phyloP scores from a whole-genome alignment of 2,888 invertebrate genomes.

The Patella depressa region DNA sequence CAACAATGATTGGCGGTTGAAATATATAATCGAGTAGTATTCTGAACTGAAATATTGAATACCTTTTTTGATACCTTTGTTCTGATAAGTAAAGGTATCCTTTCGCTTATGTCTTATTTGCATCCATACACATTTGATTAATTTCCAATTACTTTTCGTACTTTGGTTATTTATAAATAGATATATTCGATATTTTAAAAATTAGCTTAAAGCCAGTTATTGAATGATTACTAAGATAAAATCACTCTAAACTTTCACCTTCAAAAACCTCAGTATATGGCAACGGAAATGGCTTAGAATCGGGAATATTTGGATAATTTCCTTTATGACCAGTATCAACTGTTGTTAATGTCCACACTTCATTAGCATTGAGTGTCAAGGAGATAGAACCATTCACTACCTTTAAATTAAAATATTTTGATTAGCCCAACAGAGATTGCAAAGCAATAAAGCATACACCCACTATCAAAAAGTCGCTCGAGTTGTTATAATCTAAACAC shows the following conservation, averaged over 20 bases:
- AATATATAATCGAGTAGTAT: neutral
- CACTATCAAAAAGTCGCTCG: no score
- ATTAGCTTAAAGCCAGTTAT: no score
- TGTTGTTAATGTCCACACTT: constrained; percentile 65
- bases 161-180: no score
- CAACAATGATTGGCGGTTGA: no score
- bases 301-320: constrained; percentile 39
- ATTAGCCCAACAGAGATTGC: neutral
- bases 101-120: no score
- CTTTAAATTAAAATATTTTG: constrained; percentile 29
- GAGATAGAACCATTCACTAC: constrained; percentile 44
- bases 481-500: constrained; percentile 4
- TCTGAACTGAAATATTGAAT: neutral
- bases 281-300: constrained; percentile 60
- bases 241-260: constrained; percentile 38
- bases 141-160: no score
- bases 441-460: neutral
- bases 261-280: constrained; percentile 68
- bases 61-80: no score
- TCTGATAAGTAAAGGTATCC: no score
- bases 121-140: no score
- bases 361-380: constrained; percentile 57
- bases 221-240: no score
- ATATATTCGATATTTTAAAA: no score
- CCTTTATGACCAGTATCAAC: constrained; percentile 52